Base-by-base conservation (phyloP, 2,113 vertebrate species). In the Seriola quinqueradiata region DNA sequence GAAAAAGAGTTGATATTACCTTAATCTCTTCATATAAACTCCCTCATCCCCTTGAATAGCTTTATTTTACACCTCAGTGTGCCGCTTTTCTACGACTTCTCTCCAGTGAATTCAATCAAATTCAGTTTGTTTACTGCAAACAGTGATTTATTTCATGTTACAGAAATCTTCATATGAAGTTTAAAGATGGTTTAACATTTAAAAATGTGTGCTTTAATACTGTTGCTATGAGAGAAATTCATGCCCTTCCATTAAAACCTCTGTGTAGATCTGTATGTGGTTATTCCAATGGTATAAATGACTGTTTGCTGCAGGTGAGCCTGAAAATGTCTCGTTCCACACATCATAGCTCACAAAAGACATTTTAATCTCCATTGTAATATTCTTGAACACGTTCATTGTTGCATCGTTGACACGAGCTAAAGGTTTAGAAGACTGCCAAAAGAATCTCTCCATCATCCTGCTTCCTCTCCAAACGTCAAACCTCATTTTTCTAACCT, bases 401-500 rank as follows among this genome's bases (percentile, higher is more conserved):
- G 23, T 40, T 17, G 13, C 14, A 4, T 7, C 0, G 25, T 11
- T 68, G 54, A 48, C 46, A 23, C 55, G 6, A 9, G 70, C 4
- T 44, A 28, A 48, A n/a, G 1, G 32, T 0, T 12, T 42, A 4
- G 8, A 23, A 9, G 0, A 4, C 3, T 58, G 40, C 60, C 21
- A 25, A 72, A 71, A 46, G 8, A 9, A 0, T 36, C 17, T 5
- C 25, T 54, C 70, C 1, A 11, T 60, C 65, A 0, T 23, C 0
- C 34, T 7, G 34, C 54, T 13, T 70, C 68, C 21, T 70, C 34
- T 70, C 57, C 63, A 67, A 65, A 73, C 5, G 32, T 59, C 19
- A 4, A 48, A 44, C 11, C 61, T 34, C 0, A 1, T 52, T 42
- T 38, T 64, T 40, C 61, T 25, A 75, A 48, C 81, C 58, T 77